These are phyloP conservation scores for Heterodera filipjevi DNA, from an alignment of 2,888 invertebrate species.

Conservation along the genomic window DNA sequence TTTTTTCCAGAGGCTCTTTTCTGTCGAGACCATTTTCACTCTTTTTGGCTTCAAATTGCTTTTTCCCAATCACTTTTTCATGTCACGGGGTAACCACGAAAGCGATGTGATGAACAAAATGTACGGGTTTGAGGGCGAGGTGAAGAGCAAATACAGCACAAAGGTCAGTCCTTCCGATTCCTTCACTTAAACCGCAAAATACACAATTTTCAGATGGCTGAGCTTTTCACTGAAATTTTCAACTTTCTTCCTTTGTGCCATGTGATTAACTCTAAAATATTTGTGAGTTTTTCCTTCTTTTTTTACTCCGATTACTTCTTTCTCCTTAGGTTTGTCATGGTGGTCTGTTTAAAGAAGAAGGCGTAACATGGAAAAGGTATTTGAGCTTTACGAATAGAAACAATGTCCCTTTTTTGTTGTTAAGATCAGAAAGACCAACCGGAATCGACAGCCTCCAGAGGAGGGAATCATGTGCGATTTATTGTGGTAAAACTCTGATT, in stretches of 20 bases:
- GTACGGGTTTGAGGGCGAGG: constrained; percentile 99
- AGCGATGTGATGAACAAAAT: constrained; percentile 87
- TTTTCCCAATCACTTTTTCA: constrained; percentile 90
- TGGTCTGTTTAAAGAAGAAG: constrained; percentile 89
- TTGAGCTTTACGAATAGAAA: constrained; percentile 32
- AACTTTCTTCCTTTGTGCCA: constrained; percentile 95
- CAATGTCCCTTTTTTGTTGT: not conserved
- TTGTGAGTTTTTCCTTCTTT: constrained; percentile 69
- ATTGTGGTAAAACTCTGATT: constrained; percentile 78
- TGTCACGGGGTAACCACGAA: constrained; percentile 99
- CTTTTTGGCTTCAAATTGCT: constrained; percentile 93
- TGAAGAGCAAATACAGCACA: constrained; percentile 85
- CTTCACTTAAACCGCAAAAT: too few species aligned
- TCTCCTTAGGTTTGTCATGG: constrained; percentile 88
- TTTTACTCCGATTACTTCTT: constrained; percentile 12
- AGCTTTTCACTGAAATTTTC: constrained; percentile 96
- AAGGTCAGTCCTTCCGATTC: constrained; percentile 68
- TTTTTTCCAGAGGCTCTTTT: constrained; percentile 83
- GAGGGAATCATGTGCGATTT: constrained; percentile 97
- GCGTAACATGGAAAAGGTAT: constrained; percentile 77
- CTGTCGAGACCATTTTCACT: constrained; percentile 97
- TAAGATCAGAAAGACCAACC: constrained; percentile 79
- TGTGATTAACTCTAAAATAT: constrained; percentile 82
- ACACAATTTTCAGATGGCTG: constrained; percentile 81
- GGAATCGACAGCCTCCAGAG: constrained; percentile 95